Evolutionary conservation across 2,888 invertebrate species (phyloP).

Genomic region (Chelonus formosanus): DNA sequence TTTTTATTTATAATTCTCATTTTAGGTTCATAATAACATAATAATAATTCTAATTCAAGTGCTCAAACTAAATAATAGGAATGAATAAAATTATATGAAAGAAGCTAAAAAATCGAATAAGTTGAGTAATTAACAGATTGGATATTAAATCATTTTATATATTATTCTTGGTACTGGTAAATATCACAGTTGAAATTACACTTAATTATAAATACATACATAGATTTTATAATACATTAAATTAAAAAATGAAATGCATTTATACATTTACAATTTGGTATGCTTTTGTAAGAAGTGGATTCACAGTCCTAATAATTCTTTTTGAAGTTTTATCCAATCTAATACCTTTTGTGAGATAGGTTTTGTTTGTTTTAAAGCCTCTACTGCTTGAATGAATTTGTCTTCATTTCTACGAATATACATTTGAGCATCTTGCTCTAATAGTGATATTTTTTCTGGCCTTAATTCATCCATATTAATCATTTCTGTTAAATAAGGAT

Average conservation of each 20-base stretch:
- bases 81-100: too few species aligned
- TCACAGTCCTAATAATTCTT: slow-evolving; percentile 57
- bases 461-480: slow-evolving; percentile 83
- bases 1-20: too few species aligned
- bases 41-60: too few species aligned
- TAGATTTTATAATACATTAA: background rate
- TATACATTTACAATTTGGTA: background rate
- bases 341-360: slow-evolving; percentile 60
- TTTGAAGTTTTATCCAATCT: slow-evolving; percentile 66
- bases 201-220: background rate
- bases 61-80: too few species aligned
- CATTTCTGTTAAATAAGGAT: slow-evolving; percentile 85
- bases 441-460: slow-evolving; percentile 74
- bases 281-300: slow-evolving; percentile 1
- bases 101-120: too few species aligned
- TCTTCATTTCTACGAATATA: slow-evolving; percentile 83
- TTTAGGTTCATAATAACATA: too few species aligned
- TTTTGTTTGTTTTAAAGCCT: slow-evolving; percentile 63
- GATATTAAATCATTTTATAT: too few species aligned
- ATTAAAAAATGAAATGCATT: background rate
- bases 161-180: background rate
- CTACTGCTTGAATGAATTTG: slow-evolving; percentile 75
- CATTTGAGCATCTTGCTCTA: slow-evolving; percentile 79
- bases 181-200: slow-evolving; percentile 24
- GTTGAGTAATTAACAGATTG: too few species aligned